These are phyloP conservation scores for Aphidoletes aphidimyza DNA, from an alignment of 2,888 invertebrate species.

Conservation along the genomic window DNA sequence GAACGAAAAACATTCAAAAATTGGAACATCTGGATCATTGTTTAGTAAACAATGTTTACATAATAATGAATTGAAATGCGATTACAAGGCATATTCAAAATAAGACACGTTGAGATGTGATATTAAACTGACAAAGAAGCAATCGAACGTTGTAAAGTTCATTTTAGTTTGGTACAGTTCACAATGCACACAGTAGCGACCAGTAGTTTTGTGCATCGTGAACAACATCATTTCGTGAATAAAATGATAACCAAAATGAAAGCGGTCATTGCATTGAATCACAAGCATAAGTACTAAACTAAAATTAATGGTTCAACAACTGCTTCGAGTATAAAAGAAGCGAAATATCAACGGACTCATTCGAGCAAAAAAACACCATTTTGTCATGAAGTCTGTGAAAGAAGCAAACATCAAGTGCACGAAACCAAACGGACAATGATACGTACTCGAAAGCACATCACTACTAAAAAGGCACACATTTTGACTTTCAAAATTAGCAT, in stretches of 20 bases:
- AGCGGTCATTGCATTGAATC: not conserved
- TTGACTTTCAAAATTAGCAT: not conserved
- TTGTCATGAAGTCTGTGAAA: not conserved
- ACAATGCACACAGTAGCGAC: no score
- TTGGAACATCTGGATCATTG: no score
- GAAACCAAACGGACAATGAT: not conserved
- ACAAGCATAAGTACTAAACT: not conserved
- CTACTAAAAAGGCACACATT: not conserved
- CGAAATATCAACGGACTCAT: not conserved
- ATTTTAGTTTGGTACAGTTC: no score
- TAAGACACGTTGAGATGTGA: no score
- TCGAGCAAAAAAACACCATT: not conserved
- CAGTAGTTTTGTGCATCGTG: no score
- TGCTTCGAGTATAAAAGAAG: not conserved
- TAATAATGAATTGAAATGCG: no score
- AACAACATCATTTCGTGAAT: no score
- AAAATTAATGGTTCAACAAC: not conserved
- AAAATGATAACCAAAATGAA: not conserved
- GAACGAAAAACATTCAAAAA: no score
- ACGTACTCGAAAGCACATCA: not conserved
- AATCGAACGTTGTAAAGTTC: no score
- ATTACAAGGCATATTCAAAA: no score
- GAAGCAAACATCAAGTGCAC: not conserved
- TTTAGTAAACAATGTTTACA: no score
- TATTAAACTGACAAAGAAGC: no score